phyloP scores from a whole-genome alignment of 2,888 invertebrate genomes.

The Pammene fasciana region DNA sequence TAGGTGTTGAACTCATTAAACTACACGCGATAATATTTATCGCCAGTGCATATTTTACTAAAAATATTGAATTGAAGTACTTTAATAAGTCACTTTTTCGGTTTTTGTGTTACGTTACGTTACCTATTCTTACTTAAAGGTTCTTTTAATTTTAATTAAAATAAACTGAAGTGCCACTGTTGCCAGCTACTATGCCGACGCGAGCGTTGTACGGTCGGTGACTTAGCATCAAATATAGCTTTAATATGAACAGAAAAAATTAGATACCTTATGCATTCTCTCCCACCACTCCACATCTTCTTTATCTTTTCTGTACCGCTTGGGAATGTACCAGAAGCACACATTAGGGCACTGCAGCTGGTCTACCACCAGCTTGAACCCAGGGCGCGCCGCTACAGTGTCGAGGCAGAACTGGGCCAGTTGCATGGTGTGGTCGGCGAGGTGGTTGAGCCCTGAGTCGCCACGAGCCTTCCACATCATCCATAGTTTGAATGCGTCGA shows the following conservation, averaged over 20 bases:
- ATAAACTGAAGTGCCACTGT: too few relatives aligned
- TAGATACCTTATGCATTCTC: conserved; percentile 75
- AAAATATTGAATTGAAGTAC: too few relatives aligned
- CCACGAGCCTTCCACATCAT: conserved; percentile 94
- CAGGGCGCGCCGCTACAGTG: conserved; percentile 75
- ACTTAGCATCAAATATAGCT: too few relatives aligned
- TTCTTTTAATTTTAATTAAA: too few relatives aligned
- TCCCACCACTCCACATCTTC: conserved; percentile 80
- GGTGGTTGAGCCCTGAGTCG: conserved; percentile 80
- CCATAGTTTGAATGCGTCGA: conserved; percentile 97
- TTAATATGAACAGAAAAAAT: not conserved
- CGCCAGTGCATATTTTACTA: too few relatives aligned
- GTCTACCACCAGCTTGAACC: conserved; percentile 84
- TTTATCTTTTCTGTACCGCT: conserved; percentile 69
- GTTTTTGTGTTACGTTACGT: too few relatives aligned
- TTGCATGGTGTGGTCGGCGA: conserved; percentile 86
- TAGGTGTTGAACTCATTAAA: too few relatives aligned
- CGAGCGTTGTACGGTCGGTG: too few relatives aligned
- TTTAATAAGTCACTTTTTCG: too few relatives aligned
- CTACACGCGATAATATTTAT: too few relatives aligned
- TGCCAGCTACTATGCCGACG: too few relatives aligned
- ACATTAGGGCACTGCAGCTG: conserved; percentile 90
- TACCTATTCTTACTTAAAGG: too few relatives aligned
- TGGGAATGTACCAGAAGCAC: conserved; percentile 94
- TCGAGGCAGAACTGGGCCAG: conserved; percentile 83